These are phyloP conservation scores for Cetonia aurata DNA, from an alignment of 2,888 invertebrate species.

Conservation along the genomic window DNA sequence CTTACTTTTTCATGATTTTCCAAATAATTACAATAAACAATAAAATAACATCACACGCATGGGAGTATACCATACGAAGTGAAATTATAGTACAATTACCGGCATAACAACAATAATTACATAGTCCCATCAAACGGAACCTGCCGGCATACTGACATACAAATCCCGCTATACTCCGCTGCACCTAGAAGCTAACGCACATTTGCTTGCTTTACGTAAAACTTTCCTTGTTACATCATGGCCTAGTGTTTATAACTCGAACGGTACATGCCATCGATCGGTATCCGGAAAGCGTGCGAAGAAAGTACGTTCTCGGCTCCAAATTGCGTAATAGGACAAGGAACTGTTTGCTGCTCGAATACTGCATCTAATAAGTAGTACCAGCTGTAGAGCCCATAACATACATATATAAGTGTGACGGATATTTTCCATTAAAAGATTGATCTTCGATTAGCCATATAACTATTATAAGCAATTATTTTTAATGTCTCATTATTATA, in stretches of 20 bases:
- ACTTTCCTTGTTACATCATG: constrained; percentile 4
- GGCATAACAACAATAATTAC: background rate
- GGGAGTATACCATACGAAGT: no score
- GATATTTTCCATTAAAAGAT: no score
- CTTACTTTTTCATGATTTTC: no score
- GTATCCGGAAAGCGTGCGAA: constrained; percentile 6
- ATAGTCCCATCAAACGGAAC: background rate
- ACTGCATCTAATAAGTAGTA: no score
- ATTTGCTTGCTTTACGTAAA: background rate
- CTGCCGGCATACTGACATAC: background rate
- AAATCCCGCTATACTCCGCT: background rate
- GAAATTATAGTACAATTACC: no score
- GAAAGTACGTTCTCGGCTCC: background rate
- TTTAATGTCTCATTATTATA: no score
- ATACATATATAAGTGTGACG: no score
- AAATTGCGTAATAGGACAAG: background rate
- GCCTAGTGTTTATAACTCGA: background rate
- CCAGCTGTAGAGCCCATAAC: no score
- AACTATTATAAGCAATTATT: no score
- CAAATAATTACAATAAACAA: no score
- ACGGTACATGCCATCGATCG: constrained; percentile 5
- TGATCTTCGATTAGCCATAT: no score
- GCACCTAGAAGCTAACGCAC: background rate
- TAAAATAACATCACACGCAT: no score
- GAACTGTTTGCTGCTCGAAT: background rate